Percentiles rank a stretch among this genome's conserved stretches.
These are phyloP conservation scores for Conus ventricosus DNA, from an alignment of 1,140 invertebrate species.

Conservation along the genomic window DNA sequence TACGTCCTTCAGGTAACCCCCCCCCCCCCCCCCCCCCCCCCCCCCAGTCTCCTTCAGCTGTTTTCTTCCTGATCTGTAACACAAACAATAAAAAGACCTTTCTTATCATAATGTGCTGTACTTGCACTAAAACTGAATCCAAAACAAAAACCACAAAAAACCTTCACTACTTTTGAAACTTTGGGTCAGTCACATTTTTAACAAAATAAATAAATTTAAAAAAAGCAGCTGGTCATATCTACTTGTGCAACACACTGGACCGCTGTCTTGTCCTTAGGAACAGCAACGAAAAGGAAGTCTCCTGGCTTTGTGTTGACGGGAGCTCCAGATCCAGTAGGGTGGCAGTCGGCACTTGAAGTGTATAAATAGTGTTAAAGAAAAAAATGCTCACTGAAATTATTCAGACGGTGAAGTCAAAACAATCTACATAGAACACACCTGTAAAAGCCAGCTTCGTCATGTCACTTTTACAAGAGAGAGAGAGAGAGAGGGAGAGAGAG, in stretches of 20 bases:
- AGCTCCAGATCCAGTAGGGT: too few species aligned
- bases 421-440: too few species aligned
- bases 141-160: background rate
- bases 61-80: conserved; percentile 10
- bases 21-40: background rate
- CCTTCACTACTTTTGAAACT: background rate
- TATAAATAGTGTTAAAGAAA: too few species aligned
- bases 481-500: too few species aligned
- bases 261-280: background rate
- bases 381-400: too few species aligned
- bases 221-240: background rate
- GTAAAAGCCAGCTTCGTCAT: too few species aligned
- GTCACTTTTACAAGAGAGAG: too few species aligned
- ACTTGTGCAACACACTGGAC: too few species aligned
- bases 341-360: too few species aligned
- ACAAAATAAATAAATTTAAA: background rate
- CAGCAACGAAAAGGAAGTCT: background rate
- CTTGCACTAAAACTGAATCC: background rate
- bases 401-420: too few species aligned
- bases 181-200: background rate
- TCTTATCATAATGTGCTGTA: background rate
- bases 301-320: too few species aligned
- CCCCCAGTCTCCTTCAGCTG: conserved; percentile 12
- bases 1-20: background rate
- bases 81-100: background rate